These are phyloP conservation scores for Taeniopygia guttata DNA, from an alignment of 2,797 vertebrate genomes.

Conservation along the genomic window DNA sequence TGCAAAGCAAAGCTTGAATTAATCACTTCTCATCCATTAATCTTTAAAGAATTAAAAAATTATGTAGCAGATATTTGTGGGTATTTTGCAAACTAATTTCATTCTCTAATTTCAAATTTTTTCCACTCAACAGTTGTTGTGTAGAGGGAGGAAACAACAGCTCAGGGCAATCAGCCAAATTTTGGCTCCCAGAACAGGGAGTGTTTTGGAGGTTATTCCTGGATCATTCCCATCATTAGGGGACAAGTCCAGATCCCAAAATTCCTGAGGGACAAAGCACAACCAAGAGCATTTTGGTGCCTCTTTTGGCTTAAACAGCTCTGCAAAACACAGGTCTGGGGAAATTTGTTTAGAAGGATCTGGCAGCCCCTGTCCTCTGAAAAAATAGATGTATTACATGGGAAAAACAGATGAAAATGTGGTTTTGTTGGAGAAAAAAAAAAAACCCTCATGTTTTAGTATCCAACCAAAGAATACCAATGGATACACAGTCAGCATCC, in stretches of 20 bases:
- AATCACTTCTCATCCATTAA: conserved; percentile 10
- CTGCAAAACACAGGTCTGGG: neutral
- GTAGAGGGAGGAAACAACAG: neutral
- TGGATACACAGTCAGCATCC: neutral
- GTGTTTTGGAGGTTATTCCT: neutral
- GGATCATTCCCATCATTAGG: neutral
- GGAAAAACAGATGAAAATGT: neutral
- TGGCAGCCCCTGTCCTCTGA: neutral
- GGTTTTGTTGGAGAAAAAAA: neutral
- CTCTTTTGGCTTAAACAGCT: neutral
- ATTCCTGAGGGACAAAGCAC: neutral
- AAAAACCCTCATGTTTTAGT: accelerated
- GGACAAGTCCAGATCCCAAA: accelerated
- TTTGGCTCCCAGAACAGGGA: neutral
- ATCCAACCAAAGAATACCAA: neutral
- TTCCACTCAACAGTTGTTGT: conserved; percentile 8
- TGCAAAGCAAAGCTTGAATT: conserved; percentile 8
- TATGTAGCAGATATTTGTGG: neutral
- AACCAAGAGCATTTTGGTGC: neutral
- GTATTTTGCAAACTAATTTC: neutral
- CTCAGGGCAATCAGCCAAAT: neutral
- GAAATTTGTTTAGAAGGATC: neutral
- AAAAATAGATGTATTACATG: neutral
- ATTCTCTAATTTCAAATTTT: neutral
- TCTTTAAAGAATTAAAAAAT: neutral